Conservation (phyloP, 2,113 vertebrate genomes). For the Callipepla californica region DNA sequence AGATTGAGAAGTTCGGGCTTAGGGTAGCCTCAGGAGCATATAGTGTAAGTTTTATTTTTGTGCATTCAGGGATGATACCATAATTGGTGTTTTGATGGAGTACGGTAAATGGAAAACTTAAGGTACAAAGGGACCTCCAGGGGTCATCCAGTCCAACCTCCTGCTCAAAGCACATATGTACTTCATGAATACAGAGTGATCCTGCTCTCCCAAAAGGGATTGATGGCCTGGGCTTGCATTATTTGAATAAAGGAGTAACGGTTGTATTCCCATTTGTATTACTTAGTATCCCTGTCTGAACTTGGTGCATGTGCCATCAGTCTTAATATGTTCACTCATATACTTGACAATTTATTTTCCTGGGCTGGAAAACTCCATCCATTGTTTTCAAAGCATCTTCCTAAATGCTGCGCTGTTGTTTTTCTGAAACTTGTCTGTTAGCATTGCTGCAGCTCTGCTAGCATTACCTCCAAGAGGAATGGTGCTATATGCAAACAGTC, state of each 20-base stretch:
- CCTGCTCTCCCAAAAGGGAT: neutral
- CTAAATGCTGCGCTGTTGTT: neutral
- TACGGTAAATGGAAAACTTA: neutral
- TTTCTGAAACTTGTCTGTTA: neutral
- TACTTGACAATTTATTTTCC: constrained; percentile 21
- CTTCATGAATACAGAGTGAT: constrained; percentile 10
- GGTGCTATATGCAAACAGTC: neutral
- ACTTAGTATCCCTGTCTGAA: constrained; percentile 18
- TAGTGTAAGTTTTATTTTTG: constrained; percentile 6
- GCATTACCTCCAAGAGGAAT: neutral
- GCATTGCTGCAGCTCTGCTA: neutral
- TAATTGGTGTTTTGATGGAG: neutral
- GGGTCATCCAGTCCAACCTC: neutral
- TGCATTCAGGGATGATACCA: neutral
- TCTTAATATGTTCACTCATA: neutral
- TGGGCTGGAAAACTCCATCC: neutral
- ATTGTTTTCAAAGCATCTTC: neutral
- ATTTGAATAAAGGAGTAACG: constrained; percentile 17
- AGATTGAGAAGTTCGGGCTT: neutral
- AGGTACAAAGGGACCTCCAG: neutral
- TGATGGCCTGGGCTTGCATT: neutral
- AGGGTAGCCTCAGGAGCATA: neutral
- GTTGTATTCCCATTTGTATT: constrained; percentile 32
- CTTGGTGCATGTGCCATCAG: neutral
- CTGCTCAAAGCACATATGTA: neutral